Evolutionary conservation across 2,888 invertebrate species (phyloP).

Genomic region (Masnerella sp.): DNA sequence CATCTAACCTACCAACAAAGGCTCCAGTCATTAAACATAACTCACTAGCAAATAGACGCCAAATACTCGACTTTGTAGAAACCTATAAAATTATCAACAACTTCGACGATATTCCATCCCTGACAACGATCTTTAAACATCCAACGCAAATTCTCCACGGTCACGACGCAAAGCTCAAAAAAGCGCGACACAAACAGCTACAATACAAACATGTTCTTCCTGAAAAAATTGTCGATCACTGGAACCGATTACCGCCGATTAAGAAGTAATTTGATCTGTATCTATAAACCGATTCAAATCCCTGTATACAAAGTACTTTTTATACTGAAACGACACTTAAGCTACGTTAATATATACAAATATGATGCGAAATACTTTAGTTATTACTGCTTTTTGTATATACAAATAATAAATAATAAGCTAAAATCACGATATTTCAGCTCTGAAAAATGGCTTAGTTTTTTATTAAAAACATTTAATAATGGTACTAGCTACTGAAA

Average conservation of each 20-base stretch:
- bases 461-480: too few relatives aligned
- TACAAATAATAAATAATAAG: background rate
- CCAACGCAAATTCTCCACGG: background rate
- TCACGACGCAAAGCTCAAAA: background rate
- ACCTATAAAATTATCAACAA: background rate
- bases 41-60: background rate
- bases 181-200: background rate
- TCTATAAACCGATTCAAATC: background rate
- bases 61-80: background rate
- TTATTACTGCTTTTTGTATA: background rate
- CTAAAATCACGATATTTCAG: too few relatives aligned
- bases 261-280: too few relatives aligned
- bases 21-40: background rate
- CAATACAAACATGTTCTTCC: background rate
- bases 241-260: background rate
- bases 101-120: background rate
- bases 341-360: too few relatives aligned
- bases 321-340: too few relatives aligned
- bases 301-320: background rate
- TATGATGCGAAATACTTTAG: too few relatives aligned
- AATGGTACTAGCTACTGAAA: too few relatives aligned
- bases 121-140: background rate
- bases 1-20: background rate
- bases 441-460: too few relatives aligned
- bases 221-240: background rate